Conservation (phyloP, 1,140 invertebrate species). For the Steinernema feltiae region DNA sequence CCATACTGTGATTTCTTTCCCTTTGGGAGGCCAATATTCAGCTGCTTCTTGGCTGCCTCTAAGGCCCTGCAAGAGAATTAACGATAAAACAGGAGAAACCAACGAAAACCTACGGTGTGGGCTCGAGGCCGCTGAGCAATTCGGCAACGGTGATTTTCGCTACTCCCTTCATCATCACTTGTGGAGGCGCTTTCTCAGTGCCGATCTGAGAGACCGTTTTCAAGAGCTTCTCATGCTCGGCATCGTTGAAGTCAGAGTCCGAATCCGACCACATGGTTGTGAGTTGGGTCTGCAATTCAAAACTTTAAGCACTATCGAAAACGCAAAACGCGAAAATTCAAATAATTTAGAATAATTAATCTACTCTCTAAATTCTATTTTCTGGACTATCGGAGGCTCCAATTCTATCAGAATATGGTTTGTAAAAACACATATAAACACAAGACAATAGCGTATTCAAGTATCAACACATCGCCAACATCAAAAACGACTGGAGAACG, state of each 20-base stretch:
- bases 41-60: neutral
- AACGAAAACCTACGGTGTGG: neutral
- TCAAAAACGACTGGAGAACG: no score
- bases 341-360: no score
- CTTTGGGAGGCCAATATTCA: neutral
- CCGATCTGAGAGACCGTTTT: conserved; percentile 58
- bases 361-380: no score
- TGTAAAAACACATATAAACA: no score
- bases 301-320: no score
- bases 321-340: no score
- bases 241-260: conserved; percentile 61
- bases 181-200: conserved; percentile 4
- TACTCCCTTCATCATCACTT: conserved; percentile 3
- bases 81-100: neutral
- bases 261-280: conserved; percentile 19
- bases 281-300: no score
- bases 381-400: no score
- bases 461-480: no score
- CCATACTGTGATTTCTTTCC: neutral
- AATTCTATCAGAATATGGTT: no score
- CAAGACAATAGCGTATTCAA: no score
- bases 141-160: conserved; percentile 1
- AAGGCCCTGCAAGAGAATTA: neutral
- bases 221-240: conserved; percentile 88
- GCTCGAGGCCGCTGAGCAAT: conserved; percentile 5